Conservation (phyloP, 2,113 vertebrate genomes). For the Illadopsis cleaveri region DNA sequence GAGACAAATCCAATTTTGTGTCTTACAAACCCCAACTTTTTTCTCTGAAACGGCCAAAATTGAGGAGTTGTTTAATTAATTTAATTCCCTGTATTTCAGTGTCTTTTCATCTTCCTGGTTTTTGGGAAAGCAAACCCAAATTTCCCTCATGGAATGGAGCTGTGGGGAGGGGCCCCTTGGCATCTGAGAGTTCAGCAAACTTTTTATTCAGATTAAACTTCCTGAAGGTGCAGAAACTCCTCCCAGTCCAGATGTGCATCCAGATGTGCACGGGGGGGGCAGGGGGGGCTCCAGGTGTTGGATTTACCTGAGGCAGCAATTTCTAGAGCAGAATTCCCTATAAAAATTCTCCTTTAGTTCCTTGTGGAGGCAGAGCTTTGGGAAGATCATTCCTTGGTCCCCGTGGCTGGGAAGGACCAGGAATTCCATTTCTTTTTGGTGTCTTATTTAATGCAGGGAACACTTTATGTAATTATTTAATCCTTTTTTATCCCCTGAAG, state of each 20-base stretch:
- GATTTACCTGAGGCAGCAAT: background rate
- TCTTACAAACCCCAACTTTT: background rate
- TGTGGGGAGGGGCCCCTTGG: background rate
- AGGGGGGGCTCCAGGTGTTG: background rate
- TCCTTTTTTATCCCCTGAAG: background rate
- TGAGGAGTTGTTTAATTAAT: background rate
- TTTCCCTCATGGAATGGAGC: rapidly evolving
- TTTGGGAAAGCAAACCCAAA: background rate
- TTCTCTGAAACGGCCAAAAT: background rate
- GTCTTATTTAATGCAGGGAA: background rate
- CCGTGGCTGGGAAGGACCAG: background rate
- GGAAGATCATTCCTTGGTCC: background rate
- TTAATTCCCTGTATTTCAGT: background rate
- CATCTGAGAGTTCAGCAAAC: background rate
- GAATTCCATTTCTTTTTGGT: background rate
- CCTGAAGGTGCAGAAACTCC: background rate
- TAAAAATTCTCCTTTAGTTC: background rate
- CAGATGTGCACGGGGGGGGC: background rate
- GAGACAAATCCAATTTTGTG: background rate
- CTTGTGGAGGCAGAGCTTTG: background rate
- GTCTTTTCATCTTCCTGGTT: background rate
- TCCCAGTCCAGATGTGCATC: background rate
- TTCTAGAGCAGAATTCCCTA: background rate
- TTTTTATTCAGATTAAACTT: no score
- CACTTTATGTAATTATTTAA: background rate